Conservation (phyloP, 2,888 invertebrate species). For the Cephus rjabovi region DNA sequence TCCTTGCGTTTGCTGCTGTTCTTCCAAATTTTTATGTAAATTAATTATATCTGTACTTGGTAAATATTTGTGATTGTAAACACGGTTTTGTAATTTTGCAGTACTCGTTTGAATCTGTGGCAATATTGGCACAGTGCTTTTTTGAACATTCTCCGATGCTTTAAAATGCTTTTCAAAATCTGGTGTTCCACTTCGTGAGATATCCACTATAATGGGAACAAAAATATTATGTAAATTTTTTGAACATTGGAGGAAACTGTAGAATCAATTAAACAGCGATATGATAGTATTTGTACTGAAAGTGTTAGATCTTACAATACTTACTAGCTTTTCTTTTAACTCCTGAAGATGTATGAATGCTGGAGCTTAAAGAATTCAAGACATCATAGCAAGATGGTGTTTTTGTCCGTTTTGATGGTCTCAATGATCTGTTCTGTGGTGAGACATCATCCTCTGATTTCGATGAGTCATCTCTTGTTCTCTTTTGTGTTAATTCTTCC, state of each 20-base stretch:
- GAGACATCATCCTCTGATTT: slow-evolving; percentile 55
- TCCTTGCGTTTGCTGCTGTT: slow-evolving; percentile 4
- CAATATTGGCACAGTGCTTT: not conserved
- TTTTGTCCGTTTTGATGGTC: slow-evolving; percentile 59
- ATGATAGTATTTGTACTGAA: not conserved
- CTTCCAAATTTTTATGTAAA: not conserved
- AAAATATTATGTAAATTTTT: not conserved
- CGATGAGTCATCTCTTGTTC: slow-evolving; percentile 57
- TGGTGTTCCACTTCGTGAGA: slow-evolving; percentile 55
- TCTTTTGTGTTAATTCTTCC: slow-evolving; percentile 60
- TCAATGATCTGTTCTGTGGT: slow-evolving; percentile 43
- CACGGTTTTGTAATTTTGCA: slow-evolving; percentile 25
- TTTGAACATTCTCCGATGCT: slow-evolving; percentile 38
- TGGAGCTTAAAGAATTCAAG: slow-evolving; percentile 60
- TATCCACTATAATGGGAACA: slow-evolving; percentile 43
- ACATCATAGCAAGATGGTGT: slow-evolving; percentile 62
- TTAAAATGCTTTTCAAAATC: slow-evolving; percentile 62
- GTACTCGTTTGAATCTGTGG: slow-evolving; percentile 5
- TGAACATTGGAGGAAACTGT: not conserved
- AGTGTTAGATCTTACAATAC: slow-evolving; percentile 21
- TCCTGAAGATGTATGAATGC: slow-evolving; percentile 52
- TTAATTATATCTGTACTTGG: not conserved
- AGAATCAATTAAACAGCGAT: not conserved
- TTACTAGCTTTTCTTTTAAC: slow-evolving; percentile 61
- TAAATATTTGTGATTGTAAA: slow-evolving; percentile 4